Evolutionary conservation across 2,888 invertebrate species (phyloP).

Genomic region (Pristionchus exspectatus): DNA sequence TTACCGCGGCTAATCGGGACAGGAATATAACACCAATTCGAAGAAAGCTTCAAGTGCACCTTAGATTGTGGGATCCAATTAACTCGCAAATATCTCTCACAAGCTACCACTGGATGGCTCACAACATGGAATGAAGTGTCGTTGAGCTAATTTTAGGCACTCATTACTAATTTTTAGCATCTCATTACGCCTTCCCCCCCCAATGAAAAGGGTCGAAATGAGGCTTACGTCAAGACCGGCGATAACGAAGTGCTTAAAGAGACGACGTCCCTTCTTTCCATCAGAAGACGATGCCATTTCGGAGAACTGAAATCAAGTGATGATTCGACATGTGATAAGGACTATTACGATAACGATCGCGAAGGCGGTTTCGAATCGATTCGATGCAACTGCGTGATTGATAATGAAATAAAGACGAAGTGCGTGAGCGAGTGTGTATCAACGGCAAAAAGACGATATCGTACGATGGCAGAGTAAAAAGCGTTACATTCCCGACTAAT

Average conservation of each 20-base stretch:
- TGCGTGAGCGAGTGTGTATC: neutral
- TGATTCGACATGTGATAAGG: neutral
- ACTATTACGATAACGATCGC: neutral
- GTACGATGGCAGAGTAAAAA: slow-evolving; percentile 14
- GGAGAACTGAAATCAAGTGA: neutral
- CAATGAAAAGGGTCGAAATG: neutral
- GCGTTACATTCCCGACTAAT: neutral
- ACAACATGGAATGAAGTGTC: neutral
- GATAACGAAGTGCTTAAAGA: slow-evolving; percentile 94
- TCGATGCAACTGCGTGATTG: slow-evolving; percentile 18
- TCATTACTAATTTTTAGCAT: neutral
- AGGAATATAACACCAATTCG: neutral
- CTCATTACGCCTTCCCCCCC: neutral
- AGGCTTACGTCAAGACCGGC: slow-evolving; percentile 84
- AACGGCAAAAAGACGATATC: neutral
- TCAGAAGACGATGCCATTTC: slow-evolving; percentile 52
- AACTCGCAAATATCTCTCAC: neutral
- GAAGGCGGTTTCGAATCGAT: neutral
- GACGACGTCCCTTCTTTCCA: slow-evolving; percentile 64
- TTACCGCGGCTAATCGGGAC: neutral
- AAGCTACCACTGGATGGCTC: neutral
- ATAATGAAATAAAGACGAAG: neutral
- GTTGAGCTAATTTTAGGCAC: neutral
- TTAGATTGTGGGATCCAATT: neutral
- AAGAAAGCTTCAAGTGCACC: neutral